A percentile compares a stretch with the other conserved stretches of the same genome.
phyloP scores from a whole-genome alignment of 2,888 invertebrate genomes.

The Euzophera pinguis region DNA sequence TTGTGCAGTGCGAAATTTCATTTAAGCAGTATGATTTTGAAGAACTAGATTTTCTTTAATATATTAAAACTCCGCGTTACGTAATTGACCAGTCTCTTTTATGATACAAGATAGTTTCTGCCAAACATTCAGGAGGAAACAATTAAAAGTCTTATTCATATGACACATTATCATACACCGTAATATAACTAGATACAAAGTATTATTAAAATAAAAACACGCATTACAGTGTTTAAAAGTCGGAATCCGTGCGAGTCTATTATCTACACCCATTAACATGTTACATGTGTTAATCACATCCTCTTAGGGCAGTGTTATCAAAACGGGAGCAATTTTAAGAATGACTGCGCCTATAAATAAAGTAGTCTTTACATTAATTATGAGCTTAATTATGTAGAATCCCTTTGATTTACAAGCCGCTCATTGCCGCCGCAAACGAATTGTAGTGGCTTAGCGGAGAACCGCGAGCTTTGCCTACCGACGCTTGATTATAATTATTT shows the following conservation, averaged over 20 bases:
- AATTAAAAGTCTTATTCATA: constrained; percentile 39
- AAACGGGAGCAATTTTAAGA: constrained; percentile 74
- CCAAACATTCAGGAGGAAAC: no score
- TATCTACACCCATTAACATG: constrained; percentile 61
- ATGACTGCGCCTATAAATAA: constrained; percentile 75
- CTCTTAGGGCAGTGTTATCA: constrained; percentile 60
- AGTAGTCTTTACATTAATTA: constrained; percentile 76
- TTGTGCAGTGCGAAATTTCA: no score
- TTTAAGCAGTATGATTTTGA: no score
- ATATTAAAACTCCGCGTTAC: no score
- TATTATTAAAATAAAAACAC: constrained; percentile 23
- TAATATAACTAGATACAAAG: constrained; percentile 33
- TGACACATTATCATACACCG: constrained; percentile 31
- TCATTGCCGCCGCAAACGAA: constrained; percentile 76
- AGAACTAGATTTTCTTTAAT: no score
- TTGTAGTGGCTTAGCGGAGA: constrained; percentile 74
- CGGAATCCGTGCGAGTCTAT: constrained; percentile 38
- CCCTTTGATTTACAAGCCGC: constrained; percentile 79
- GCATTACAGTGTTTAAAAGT: constrained; percentile 27
- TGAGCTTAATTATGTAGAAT: constrained; percentile 78
- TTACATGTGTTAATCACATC: constrained; percentile 70
- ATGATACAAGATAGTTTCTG: no score
- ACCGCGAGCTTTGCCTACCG: constrained; percentile 59
- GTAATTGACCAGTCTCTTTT: no score
- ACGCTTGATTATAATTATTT: constrained; percentile 70